Percentiles rank a stretch among this genome's conserved stretches.
phyloP scores from a whole-genome alignment of 2,888 invertebrate genomes.

The Drosophila parthenogenetica region DNA sequence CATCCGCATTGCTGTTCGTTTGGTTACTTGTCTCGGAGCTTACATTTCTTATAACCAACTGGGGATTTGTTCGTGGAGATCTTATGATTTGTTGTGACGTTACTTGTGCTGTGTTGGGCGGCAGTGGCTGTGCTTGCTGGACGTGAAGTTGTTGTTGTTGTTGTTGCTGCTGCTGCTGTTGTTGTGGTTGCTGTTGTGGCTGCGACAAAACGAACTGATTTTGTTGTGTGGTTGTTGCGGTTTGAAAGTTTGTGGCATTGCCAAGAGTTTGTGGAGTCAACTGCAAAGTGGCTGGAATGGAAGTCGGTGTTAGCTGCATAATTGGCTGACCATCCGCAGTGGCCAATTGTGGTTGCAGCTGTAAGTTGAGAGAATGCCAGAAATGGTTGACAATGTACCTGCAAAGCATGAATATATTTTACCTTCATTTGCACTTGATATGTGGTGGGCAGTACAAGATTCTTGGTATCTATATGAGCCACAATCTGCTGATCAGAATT shows the following conservation, averaged over 20 bases:
- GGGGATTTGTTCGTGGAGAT: slow-evolving; percentile 49
- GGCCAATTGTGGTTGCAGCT: slow-evolving; percentile 84
- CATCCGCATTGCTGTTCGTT: slow-evolving; percentile 30
- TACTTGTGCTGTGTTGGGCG: slow-evolving; percentile 54
- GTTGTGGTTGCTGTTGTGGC: slow-evolving; percentile 42
- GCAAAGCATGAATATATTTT: neutral
- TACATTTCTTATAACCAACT: slow-evolving; percentile 62
- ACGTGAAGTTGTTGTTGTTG: slow-evolving; percentile 52
- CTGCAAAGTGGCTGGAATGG: slow-evolving; percentile 84
- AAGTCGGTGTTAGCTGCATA: slow-evolving; percentile 84
- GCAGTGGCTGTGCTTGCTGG: slow-evolving; percentile 36
- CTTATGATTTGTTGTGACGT: slow-evolving; percentile 69
- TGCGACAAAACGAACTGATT: slow-evolving; percentile 33
- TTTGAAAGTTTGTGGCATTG: slow-evolving; percentile 67
- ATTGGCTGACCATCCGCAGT: slow-evolving; percentile 85
- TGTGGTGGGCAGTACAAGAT: slow-evolving; percentile 84
- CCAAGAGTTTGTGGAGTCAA: slow-evolving; percentile 78
- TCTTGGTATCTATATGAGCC: slow-evolving; percentile 85
- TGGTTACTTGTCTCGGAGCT: slow-evolving; percentile 35
- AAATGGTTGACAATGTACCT: neutral
- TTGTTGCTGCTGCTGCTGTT: slow-evolving; percentile 41
- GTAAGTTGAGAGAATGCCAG: slow-evolving; percentile 13
- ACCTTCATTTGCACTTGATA: slow-evolving; percentile 85
- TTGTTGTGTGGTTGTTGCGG: slow-evolving; percentile 41
- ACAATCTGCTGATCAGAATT: slow-evolving; percentile 85